Evolutionary conservation across 2,888 invertebrate genomes (phyloP).

Genomic region (Dyspetes luteomarginatus): DNA sequence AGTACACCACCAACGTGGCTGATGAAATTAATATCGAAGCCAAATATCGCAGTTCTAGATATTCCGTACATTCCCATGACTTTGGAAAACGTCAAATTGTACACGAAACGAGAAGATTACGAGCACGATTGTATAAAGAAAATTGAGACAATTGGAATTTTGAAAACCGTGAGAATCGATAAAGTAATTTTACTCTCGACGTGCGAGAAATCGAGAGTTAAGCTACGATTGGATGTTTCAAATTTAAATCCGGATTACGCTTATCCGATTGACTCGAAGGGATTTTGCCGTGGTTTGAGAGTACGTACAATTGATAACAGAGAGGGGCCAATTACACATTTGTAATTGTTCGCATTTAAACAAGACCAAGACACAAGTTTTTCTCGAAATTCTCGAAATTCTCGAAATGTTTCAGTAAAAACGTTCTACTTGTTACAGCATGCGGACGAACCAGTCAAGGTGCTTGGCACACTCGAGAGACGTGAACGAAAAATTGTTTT

Average conservation of each 20-base stretch:
- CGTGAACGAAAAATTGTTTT: not conserved
- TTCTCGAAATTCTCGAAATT: not conserved
- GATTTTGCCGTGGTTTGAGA: not conserved
- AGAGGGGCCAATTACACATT: too few relatives aligned
- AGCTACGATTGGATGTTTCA: too few relatives aligned
- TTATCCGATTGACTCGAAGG: not conserved
- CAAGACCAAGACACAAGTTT: too few relatives aligned
- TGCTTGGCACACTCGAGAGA: not conserved
- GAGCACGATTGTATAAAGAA: not conserved
- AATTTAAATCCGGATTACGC: too few relatives aligned
- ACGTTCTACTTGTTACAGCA: not conserved
- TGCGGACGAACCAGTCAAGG: not conserved
- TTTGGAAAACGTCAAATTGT: not conserved
- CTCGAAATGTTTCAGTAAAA: not conserved
- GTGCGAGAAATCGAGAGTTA: too few relatives aligned
- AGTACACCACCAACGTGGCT: too few relatives aligned
- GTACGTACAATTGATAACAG: not conserved
- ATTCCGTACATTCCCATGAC: not conserved
- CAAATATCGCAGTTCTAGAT: not conserved
- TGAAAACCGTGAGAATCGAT: not conserved
- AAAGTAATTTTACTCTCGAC: too few relatives aligned
- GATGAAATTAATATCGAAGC: not conserved
- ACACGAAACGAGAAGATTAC: not conserved
- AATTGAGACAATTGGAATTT: not conserved
- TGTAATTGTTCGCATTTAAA: too few relatives aligned